phyloP scores from a whole-genome alignment of 1,140 invertebrate species.

The Macrocentrus cingulum region DNA sequence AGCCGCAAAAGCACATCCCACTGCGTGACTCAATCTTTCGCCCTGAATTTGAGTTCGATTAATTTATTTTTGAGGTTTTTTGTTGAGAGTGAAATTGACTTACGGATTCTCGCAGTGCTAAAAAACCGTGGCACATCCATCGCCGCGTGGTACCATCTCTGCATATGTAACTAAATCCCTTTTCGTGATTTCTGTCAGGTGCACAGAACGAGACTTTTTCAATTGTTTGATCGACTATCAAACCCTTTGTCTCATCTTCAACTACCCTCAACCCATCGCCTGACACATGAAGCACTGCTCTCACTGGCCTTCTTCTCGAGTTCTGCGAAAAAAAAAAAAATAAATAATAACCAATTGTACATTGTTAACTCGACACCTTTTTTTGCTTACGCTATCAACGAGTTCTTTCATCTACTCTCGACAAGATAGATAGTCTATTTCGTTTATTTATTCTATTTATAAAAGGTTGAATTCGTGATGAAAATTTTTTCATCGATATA shows the following conservation, averaged over 20 bases:
- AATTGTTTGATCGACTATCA: slow-evolving; percentile 99
- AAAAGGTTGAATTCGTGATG: too few relatives aligned
- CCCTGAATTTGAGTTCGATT: slow-evolving; percentile 63
- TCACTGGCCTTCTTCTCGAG: slow-evolving; percentile 81
- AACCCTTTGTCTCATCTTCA: slow-evolving; percentile 97
- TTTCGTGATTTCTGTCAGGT: slow-evolving; percentile 96
- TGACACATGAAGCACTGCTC: slow-evolving; percentile 92
- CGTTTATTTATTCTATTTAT: too few relatives aligned
- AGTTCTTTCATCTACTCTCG: too few relatives aligned
- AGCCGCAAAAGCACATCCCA: slow-evolving; percentile 98
- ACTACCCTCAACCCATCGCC: slow-evolving; percentile 97
- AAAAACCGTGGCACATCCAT: slow-evolving; percentile 99
- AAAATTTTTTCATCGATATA: too few relatives aligned
- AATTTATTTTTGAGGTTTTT: too few relatives aligned
- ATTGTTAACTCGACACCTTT: background rate
- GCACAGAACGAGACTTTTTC: slow-evolving; percentile 99
- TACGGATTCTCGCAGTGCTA: slow-evolving; percentile 91
- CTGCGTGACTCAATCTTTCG: slow-evolving; percentile 96
- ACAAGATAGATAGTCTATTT: too few relatives aligned
- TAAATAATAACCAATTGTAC: background rate
- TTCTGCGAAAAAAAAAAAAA: slow-evolving; percentile 65
- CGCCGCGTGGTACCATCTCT: slow-evolving; percentile 80
- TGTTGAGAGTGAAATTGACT: slow-evolving; percentile 30
- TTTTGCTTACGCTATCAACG: too few relatives aligned
- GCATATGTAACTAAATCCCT: slow-evolving; percentile 95